Percentiles rank a stretch among this genome's conserved stretches.
Evolutionary conservation across 2,797 vertebrate species (phyloP).

Genomic region (Syngnathus acus): DNA sequence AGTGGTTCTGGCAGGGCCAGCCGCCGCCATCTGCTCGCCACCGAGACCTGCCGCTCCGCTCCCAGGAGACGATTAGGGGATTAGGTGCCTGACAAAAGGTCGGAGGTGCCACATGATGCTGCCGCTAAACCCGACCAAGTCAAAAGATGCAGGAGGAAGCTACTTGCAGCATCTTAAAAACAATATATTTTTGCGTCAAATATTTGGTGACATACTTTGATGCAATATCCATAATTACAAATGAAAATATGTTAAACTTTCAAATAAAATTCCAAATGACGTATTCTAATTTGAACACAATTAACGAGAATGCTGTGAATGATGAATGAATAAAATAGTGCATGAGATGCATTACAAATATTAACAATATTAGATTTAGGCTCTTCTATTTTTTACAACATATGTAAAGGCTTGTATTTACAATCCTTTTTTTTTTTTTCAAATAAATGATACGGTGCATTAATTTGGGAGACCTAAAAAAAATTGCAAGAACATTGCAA

Average conservation of each 20-base stretch:
- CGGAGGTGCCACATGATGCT: slow-evolving; percentile 23
- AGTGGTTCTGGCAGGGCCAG: slow-evolving; percentile 45
- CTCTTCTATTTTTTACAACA: no score
- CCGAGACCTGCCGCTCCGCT: slow-evolving; percentile 35
- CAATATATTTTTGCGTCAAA: no score
- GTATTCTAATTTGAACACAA: not conserved
- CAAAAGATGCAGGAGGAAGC: slow-evolving; percentile 13
- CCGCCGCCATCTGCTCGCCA: slow-evolving; percentile 60
- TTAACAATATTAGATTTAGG: not conserved
- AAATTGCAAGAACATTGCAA: not conserved
- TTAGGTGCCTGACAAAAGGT: slow-evolving; percentile 48
- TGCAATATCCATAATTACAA: not conserved
- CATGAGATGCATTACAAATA: not conserved
- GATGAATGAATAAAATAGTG: not conserved
- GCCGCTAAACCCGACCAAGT: slow-evolving; percentile 30
- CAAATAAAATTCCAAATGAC: not conserved
- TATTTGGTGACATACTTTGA: not conserved
- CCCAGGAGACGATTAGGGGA: slow-evolving; percentile 43
- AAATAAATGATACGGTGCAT: no score
- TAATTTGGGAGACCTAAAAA: no score
- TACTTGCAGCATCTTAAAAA: not conserved
- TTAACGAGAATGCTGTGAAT: not conserved
- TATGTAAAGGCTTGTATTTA: no score
- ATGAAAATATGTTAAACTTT: not conserved
- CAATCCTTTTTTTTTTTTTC: no score